Evolutionary conservation across 1,140 invertebrate species (phyloP).

Genomic region (Zeugodacus cucurbitae): DNA sequence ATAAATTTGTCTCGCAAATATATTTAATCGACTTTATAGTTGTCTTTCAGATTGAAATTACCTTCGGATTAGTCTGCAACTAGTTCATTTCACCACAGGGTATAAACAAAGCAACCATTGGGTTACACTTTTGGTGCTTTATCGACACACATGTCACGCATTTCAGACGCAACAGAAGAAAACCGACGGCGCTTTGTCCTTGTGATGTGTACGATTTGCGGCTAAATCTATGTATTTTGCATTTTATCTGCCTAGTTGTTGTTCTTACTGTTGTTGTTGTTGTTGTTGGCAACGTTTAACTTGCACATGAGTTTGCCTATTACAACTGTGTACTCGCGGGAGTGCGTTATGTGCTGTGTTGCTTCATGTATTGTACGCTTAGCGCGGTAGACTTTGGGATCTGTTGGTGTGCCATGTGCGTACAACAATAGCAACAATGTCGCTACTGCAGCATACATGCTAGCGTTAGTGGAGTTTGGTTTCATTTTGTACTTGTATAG

Average conservation of each 20-base stretch:
- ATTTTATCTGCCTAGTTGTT: not conserved
- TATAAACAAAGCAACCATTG: no score
- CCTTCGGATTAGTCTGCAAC: no score
- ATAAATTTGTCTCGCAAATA: no score
- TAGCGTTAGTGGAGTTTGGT: not conserved
- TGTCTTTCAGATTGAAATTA: no score
- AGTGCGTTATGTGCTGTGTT: not conserved
- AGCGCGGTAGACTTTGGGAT: not conserved
- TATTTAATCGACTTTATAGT: no score
- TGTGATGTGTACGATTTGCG: slow-evolving; percentile 6
- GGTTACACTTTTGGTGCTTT: no score
- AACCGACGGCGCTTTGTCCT: not conserved
- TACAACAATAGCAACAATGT: not conserved
- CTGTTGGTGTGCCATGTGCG: not conserved
- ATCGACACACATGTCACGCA: not conserved
- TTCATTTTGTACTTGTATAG: not conserved
- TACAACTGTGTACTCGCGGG: not conserved
- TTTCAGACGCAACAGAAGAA: not conserved
- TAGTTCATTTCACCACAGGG: no score
- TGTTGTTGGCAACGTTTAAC: not conserved
- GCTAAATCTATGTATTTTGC: not conserved
- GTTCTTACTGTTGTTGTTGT: not conserved
- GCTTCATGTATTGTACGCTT: not conserved
- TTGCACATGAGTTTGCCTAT: not conserved
- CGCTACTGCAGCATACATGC: not conserved